phyloP scores from a whole-genome alignment of 2,797 vertebrate genomes.

The Pachyuromys duprasi region DNA sequence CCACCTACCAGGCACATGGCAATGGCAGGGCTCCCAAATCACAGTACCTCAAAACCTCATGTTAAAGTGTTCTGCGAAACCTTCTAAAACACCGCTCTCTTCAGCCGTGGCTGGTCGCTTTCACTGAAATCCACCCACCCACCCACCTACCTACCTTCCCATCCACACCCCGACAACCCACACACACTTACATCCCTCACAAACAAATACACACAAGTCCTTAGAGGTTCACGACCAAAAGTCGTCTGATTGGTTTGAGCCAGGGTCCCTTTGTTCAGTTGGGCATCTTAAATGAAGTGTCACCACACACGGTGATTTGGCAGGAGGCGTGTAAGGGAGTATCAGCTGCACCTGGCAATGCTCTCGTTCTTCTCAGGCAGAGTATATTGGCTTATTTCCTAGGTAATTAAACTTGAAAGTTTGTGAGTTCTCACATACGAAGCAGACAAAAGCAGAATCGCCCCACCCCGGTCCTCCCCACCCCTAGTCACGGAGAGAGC shows the following conservation, averaged over 20 bases:
- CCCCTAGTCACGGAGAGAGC: neutral
- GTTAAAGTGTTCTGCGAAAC: neutral
- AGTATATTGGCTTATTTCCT: neutral
- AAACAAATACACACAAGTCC: neutral
- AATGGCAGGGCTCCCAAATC: neutral
- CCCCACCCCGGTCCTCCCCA: neutral
- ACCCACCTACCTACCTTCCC: neutral
- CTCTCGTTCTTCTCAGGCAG: conserved; percentile 25
- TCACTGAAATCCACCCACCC: neutral
- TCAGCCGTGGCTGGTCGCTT: neutral
- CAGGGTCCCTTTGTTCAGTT: neutral
- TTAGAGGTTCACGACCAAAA: neutral
- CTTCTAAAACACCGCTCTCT: neutral
- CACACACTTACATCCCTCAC: neutral
- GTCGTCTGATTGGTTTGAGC: neutral
- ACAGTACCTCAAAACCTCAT: neutral
- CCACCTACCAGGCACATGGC: neutral
- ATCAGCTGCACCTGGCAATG: neutral
- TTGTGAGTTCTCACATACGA: neutral
- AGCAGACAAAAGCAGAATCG: conserved; percentile 46
- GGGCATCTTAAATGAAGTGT: conserved; percentile 19
- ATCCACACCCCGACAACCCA: neutral
- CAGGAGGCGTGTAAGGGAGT: neutral
- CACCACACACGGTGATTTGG: neutral
- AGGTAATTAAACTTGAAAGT: conserved; percentile 37